Conservation (phyloP, 2,888 invertebrate species). For the Hybos culiciformis region DNA sequence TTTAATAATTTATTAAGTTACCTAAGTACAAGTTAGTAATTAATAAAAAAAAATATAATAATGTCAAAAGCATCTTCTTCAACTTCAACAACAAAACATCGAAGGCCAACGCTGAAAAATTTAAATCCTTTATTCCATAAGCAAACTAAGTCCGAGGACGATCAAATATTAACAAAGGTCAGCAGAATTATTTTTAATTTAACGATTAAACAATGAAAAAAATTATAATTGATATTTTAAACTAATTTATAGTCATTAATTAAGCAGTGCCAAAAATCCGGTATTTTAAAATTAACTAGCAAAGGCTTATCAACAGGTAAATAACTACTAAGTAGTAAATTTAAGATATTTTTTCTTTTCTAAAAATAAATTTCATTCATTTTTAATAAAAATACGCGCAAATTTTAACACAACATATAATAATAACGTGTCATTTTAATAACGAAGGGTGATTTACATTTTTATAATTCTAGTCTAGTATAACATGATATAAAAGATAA, state of each 20-base stretch:
- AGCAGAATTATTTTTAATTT: too few relatives aligned
- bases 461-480: background rate
- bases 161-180: constrained; percentile 50
- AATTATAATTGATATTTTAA: too few relatives aligned
- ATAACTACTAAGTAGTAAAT: constrained; percentile 5
- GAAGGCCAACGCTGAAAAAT: constrained; percentile 23
- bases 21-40: too few relatives aligned
- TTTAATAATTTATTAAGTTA: too few relatives aligned
- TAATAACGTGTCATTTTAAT: background rate
- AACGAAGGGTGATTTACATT: background rate
- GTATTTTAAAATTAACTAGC: constrained; percentile 64
- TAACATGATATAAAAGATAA: background rate
- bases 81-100: too few relatives aligned
- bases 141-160: constrained; percentile 57
- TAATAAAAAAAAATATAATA: too few relatives aligned
- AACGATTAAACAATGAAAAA: too few relatives aligned
- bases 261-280: constrained; percentile 66
- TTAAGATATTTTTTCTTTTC: background rate
- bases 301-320: constrained; percentile 59
- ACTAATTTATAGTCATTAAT: too few relatives aligned
- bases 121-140: constrained; percentile 51
- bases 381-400: constrained; percentile 1
- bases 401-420: constrained; percentile 16
- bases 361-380: constrained; percentile 3
- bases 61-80: too few relatives aligned